Base-by-base conservation (phyloP, 1,140 invertebrate species). In the Akabosia matsudoensis region DNA sequence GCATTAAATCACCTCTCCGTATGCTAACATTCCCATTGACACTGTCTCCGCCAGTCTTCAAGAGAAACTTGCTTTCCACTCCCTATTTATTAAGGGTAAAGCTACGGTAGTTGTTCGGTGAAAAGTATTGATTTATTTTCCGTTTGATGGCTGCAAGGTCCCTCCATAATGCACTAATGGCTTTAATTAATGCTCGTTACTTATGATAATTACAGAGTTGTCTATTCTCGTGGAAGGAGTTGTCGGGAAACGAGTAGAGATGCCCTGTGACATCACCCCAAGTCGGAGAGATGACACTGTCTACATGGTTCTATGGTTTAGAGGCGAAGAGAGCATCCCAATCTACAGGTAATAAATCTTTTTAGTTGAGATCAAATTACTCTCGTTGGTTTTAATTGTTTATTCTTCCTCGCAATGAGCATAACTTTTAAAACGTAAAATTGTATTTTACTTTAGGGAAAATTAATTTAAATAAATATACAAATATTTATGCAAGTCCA, bases 261-360 rank as follows among this genome's bases (percentile, higher is more conserved):
- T 81, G 74, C 75, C 75, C 70, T 81, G 80, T 34, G 78, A 78
- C 51, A 77, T 79, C 30, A 77, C 71, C 13, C 45, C 80, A 26
- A 76, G 74, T 73, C 64, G 80, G 18, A 24, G 80, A 37, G 80
- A 81, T 30, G 80, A 81, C 70, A 54, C 77, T 4, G 80, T 81
- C 33, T 81, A 81, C 74, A 81, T 81, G 80, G 80, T 81, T 30
- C 77, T 79, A 26, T 79, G 80, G 80, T 81, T 81, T 61, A 24
- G 80, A 28, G 80, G 80, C 45, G 79, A 81, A 74, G 78, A 79
- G 64, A 79, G 78, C 70, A 77, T 81, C 61, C 80, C 80, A 76
- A 81, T 81, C 70, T 81, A 81, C 79, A 81, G 78, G 80, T 81
- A 77, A 74, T 54, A 54, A 74, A 51, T 54, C 28, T 74, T 34